Evolutionary conservation across 2,888 invertebrate species (phyloP), one percentile per base, ranked within the genome.

Genomic region (Chaetogeoica ovagalla): DNA sequence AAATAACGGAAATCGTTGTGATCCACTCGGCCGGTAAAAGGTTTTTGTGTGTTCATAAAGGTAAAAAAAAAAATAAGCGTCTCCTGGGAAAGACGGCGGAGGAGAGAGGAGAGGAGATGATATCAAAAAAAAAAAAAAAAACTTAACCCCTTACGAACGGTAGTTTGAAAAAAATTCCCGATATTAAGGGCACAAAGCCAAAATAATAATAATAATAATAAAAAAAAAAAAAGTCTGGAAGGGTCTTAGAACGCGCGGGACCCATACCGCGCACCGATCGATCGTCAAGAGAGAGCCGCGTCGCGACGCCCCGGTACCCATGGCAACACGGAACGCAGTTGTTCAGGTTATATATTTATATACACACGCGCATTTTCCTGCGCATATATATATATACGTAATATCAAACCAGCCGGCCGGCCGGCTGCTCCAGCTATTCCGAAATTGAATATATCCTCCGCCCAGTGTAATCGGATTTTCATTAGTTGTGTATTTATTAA

Each of bases 261-360:
- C 79, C 63, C n/a, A 7, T 21, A 39, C 19, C 73, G 55, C 73
- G 30, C n/a, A n/a, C n/a, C 71, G 57, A 79, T 79, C 79, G 79
- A 79, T 79, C 79, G 79, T 23, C 39, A 30, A n/a, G n/a, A n/a
- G 62, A 79, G 70, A 63, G 21, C 71, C 70, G 71, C 70, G 71
- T 79, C 71, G 70, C 79, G 79, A 79, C 79, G 79, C 74, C 77
- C 69, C 17, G 43, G 70, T 71, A 63, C 57, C 79, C 79, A 71
- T 79, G 57, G 79, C 55, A 79, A 79, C 77, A 79, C 77, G 55
- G 70, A 48, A n/a, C n/a, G 70, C 48, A 60, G 68, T 15, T 55
- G 63, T 19, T 57, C 57, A 23, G 55, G 13, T 43, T 77, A 69
- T 57, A 43, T 30, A 30, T 30, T 2, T 30, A 30, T 30, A 30